A percentile compares a stretch with the other conserved stretches of the same genome.
Conservation (phyloP, 1,140 invertebrate species). For the Drosophila nikananu region DNA sequence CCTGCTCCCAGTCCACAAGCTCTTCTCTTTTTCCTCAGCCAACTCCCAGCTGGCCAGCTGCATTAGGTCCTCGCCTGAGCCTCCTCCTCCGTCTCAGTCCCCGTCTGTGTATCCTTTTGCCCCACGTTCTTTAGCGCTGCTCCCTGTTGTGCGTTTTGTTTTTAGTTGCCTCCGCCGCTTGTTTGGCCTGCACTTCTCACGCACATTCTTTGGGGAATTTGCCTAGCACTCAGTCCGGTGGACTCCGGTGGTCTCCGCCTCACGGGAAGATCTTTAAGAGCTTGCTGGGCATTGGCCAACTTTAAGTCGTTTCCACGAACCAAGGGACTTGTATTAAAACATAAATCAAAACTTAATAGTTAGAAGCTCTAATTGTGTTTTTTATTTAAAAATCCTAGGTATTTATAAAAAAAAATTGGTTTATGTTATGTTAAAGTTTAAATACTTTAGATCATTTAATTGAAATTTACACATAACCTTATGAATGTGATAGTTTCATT, state of each 20-base stretch:
- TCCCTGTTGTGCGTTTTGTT: constrained; percentile 75
- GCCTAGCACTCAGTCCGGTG: constrained; percentile 51
- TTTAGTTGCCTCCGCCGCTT: constrained; percentile 54
- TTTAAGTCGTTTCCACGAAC: constrained; percentile 25
- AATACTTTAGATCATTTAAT: too few species aligned
- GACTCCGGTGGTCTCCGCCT: constrained; percentile 9
- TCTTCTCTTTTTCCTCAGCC: background rate
- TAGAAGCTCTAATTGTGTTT: background rate
- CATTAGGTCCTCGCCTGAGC: constrained; percentile 31
- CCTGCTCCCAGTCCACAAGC: constrained; percentile 8
- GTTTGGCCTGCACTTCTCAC: constrained; percentile 76
- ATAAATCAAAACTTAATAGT: background rate
- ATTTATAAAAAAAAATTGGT: too few species aligned
- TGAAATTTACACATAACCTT: too few species aligned
- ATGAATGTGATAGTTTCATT: too few species aligned
- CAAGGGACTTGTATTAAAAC: background rate
- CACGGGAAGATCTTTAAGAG: constrained; percentile 50
- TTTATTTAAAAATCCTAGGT: background rate
- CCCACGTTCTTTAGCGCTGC: constrained; percentile 16
- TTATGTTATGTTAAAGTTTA: too few species aligned
- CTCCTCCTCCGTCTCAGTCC: background rate
- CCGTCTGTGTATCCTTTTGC: background rate
- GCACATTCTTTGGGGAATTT: constrained; percentile 70
- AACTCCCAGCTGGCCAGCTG: constrained; percentile 44
- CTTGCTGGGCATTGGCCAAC: constrained; percentile 11